These are phyloP conservation scores for Centroberyx gerrardi DNA, from an alignment of 2,797 vertebrate species.

Conservation along the genomic window DNA sequence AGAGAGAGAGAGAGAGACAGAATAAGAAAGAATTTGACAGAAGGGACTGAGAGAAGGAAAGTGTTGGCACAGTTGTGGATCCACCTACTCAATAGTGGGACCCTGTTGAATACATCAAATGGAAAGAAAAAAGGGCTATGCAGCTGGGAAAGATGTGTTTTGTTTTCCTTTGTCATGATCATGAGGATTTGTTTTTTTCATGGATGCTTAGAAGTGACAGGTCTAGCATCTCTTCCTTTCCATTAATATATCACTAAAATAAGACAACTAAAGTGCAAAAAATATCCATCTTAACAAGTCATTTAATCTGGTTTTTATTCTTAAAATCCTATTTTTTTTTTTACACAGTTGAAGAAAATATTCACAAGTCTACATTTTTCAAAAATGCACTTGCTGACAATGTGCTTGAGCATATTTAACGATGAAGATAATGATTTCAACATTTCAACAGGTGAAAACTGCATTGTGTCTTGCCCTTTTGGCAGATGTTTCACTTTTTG, in stretches of 20 bases:
- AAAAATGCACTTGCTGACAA: too few relatives aligned
- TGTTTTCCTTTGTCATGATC: conserved; percentile 22
- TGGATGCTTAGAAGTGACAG: conserved; percentile 27
- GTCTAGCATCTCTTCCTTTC: neutral
- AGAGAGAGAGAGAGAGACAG: conserved; percentile 50
- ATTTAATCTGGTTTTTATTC: too few relatives aligned
- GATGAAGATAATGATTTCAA: too few relatives aligned
- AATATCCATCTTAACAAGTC: too few relatives aligned
- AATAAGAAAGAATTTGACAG: conserved; percentile 56
- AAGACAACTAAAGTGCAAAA: too few relatives aligned
- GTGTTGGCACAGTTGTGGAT: conserved; percentile 50
- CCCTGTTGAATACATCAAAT: conserved; percentile 62
- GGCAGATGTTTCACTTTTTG: too few relatives aligned
- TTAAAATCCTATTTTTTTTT: too few relatives aligned
- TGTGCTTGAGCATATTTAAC: too few relatives aligned
- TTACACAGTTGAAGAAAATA: too few relatives aligned
- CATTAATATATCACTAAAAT: neutral
- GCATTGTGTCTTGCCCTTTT: too few relatives aligned
- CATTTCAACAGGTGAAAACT: too few relatives aligned
- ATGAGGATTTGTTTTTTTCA: conserved; percentile 5
- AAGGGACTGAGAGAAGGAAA: conserved; percentile 55
- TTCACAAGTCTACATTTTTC: too few relatives aligned
- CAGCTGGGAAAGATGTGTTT: conserved; percentile 17
- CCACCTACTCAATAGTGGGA: conserved; percentile 49
- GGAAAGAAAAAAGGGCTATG: conserved; percentile 25